A percentile compares a stretch with the other conserved stretches of the same genome.
These are phyloP conservation scores for Stichopus chloronotus DNA, from an alignment of 35 echinoderm and acorn worm genomes.

Conservation along the genomic window DNA sequence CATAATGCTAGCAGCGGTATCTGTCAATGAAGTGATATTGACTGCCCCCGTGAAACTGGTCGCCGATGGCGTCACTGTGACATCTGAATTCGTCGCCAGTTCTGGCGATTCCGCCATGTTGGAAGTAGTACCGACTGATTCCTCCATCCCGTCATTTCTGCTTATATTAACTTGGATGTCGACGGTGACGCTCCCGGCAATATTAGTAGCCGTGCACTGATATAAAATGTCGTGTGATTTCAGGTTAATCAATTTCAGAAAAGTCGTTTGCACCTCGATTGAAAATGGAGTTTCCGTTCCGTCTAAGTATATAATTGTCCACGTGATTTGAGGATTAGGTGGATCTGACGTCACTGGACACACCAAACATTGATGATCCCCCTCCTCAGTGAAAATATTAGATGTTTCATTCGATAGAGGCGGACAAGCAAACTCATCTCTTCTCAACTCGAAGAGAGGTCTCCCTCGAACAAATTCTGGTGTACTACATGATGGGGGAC, in stretches of 20 bases:
- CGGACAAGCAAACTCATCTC: constrained; percentile 34
- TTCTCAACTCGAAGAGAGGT: constrained; percentile 1
- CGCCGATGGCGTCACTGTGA: too few species aligned
- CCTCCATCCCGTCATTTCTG: constrained; percentile 13
- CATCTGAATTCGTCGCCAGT: neutral
- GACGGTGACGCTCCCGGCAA: constrained; percentile 26
- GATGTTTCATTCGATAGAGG: neutral
- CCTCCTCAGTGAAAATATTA: neutral
- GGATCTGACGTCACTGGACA: constrained; percentile 41
- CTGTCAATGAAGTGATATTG: too few species aligned
- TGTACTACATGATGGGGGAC: neutral
- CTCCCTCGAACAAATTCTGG: neutral
- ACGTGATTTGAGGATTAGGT: constrained; percentile 26
- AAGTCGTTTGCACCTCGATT: constrained; percentile 28
- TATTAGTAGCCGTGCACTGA: constrained; percentile 3
- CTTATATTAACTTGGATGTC: constrained; percentile 5
- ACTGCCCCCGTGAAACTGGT: too few species aligned
- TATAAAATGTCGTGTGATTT: constrained; percentile 29
- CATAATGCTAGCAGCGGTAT: neutral
- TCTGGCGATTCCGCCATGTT: neutral
- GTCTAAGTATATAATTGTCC: constrained; percentile 26
- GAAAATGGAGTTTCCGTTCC: neutral
- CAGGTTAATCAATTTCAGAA: constrained; percentile 25
- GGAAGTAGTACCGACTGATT: neutral
- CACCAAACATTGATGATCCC: neutral